Conservation (phyloP, 2,113 vertebrate genomes). For the Callopanchax toddi region DNA sequence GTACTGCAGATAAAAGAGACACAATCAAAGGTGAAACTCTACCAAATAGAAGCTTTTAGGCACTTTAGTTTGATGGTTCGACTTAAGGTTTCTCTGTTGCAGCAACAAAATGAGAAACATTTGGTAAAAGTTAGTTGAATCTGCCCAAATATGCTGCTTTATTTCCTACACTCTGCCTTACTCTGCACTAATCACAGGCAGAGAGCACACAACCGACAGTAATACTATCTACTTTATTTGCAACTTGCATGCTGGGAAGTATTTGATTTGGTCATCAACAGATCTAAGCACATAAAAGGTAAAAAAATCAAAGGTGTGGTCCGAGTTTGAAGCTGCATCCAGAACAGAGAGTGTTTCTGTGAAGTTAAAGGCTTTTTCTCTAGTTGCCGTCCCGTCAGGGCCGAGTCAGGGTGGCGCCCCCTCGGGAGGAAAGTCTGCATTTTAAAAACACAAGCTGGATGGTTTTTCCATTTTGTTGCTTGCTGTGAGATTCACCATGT, state of each 20-base stretch:
- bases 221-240: conserved; percentile 17
- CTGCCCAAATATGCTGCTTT: conserved; percentile 3
- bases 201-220: conserved; percentile 12
- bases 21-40: background rate
- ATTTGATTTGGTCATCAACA: conserved; percentile 12
- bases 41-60: background rate
- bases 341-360: conserved; percentile 6
- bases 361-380: no score
- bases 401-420: no score
- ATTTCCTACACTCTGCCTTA: conserved; percentile 19
- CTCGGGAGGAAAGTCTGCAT: no score
- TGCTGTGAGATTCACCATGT: no score
- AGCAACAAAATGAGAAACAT: background rate
- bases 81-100: no score
- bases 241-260: conserved; percentile 11
- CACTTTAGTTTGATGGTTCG: background rate
- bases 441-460: no score
- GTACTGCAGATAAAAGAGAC: no score
- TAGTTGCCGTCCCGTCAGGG: no score
- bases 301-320: conserved; percentile 9
- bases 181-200: conserved; percentile 21
- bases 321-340: background rate
- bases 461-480: no score
- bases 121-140: background rate
- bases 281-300: conserved; percentile 33